These are phyloP conservation scores for Lasioglossum morio DNA, from an alignment of 2,888 invertebrate genomes.

Conservation along the genomic window DNA sequence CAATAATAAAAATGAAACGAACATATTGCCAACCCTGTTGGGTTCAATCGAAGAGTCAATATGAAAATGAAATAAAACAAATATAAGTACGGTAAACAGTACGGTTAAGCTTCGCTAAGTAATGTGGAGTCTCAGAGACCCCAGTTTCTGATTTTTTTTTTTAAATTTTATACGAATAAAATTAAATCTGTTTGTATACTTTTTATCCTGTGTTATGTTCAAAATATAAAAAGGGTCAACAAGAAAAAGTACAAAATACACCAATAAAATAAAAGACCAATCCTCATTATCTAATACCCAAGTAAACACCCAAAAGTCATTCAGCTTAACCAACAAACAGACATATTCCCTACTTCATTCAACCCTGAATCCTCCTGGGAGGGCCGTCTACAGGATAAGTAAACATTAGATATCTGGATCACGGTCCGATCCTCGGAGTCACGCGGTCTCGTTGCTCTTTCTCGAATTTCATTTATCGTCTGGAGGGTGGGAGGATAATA, in stretches of 20 bases:
- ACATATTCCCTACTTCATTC: neutral
- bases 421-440: slow-evolving; percentile 24
- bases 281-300: neutral
- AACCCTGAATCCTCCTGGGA: neutral
- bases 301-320: neutral
- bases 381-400: neutral
- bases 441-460: slow-evolving; percentile 45
- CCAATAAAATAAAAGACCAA: neutral
- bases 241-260: neutral
- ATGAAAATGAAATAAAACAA: neutral
- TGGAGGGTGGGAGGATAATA: neutral
- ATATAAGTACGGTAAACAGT: neutral
- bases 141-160: no score
- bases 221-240: neutral
- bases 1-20: neutral
- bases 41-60: neutral
- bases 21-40: neutral
- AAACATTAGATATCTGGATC: neutral
- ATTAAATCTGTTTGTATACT: no score
- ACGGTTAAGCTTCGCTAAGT: no score
- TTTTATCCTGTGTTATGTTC: no score
- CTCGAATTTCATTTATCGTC: slow-evolving; percentile 64
- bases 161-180: no score
- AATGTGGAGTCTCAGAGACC: no score
- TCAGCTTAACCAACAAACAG: neutral